These are phyloP conservation scores for Aspidapion aeneum DNA, from an alignment of 2,888 invertebrate genomes.

Conservation along the genomic window DNA sequence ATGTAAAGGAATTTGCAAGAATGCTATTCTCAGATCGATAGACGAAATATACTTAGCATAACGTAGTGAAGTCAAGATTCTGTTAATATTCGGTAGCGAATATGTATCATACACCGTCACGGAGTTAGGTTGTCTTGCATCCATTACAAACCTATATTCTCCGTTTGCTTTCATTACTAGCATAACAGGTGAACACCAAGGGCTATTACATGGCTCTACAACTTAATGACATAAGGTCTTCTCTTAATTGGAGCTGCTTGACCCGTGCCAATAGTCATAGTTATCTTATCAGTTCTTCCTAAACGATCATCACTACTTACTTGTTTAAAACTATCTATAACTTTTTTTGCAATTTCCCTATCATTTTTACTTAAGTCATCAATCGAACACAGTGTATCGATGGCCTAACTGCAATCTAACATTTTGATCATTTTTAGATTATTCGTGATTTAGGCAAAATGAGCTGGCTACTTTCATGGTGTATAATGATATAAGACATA, in stretches of 20 bases:
- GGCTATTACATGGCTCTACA: conserved; percentile 17
- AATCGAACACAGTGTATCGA: not conserved
- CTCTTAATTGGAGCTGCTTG: conserved; percentile 12
- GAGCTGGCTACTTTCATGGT: too few relatives aligned
- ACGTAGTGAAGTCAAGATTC: conserved; percentile 12
- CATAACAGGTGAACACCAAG: conserved; percentile 10
- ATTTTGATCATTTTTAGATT: not conserved
- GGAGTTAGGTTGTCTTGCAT: conserved; percentile 15
- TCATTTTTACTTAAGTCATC: not conserved
- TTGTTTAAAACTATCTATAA: conserved; percentile 14
- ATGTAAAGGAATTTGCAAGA: conserved; percentile 19
- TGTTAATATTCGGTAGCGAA: conserved; percentile 17
- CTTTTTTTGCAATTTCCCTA: conserved; percentile 3
- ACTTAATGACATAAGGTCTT: conserved; percentile 1
- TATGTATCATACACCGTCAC: conserved; percentile 18
- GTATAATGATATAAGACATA: too few relatives aligned
- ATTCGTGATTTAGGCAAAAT: too few relatives aligned
- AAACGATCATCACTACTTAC: conserved; percentile 12
- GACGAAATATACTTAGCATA: conserved; percentile 19
- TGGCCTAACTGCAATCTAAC: too few relatives aligned
- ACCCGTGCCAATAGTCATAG: conserved; percentile 15
- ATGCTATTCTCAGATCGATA: conserved; percentile 18
- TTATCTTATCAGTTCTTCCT: conserved; percentile 15
- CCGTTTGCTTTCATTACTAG: conserved; percentile 20
- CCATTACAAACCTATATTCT: conserved; percentile 17